Conservation (phyloP, 1,140 invertebrate genomes). For the Drosophila ironensis region DNA sequence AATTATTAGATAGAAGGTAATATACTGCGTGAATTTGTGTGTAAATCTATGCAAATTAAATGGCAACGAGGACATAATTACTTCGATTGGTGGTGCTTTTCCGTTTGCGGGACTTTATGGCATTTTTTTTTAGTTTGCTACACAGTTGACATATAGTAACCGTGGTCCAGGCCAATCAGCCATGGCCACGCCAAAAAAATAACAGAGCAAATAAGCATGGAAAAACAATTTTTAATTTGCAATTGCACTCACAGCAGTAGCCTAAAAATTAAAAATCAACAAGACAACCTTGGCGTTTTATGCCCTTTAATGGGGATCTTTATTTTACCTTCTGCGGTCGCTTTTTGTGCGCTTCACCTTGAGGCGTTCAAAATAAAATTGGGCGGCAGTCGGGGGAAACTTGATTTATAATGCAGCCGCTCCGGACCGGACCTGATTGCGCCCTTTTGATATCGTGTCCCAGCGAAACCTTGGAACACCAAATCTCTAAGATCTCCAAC, state of each 20-base stretch:
- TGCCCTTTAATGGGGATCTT: slow-evolving; percentile 42
- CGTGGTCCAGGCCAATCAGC: slow-evolving; percentile 8
- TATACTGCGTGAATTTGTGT: too few relatives aligned
- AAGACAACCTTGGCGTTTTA: slow-evolving; percentile 25
- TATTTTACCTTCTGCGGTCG: slow-evolving; percentile 8
- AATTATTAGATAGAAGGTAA: too few relatives aligned
- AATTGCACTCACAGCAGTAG: slow-evolving; percentile 22
- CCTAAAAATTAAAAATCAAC: background rate
- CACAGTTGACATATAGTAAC: slow-evolving; percentile 29
- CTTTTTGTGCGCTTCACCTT: slow-evolving; percentile 22
- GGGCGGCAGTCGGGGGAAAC: slow-evolving; percentile 6
- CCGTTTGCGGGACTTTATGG: too few relatives aligned
- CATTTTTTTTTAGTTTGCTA: too few relatives aligned
- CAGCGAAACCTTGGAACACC: slow-evolving; percentile 9
- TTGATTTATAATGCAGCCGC: slow-evolving; percentile 24
- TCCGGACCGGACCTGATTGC: slow-evolving; percentile 12
- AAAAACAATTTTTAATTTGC: slow-evolving; percentile 26
- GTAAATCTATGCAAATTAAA: too few relatives aligned
- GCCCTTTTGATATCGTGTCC: slow-evolving; percentile 17
- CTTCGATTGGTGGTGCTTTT: too few relatives aligned
- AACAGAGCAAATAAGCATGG: slow-evolving; percentile 15
- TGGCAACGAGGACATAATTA: too few relatives aligned
- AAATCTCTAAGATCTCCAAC: slow-evolving; percentile 1
- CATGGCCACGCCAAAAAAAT: background rate
- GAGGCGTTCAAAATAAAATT: slow-evolving; percentile 12